Conservation (phyloP, 2,888 invertebrate genomes). For the Limenitis camilla region DNA sequence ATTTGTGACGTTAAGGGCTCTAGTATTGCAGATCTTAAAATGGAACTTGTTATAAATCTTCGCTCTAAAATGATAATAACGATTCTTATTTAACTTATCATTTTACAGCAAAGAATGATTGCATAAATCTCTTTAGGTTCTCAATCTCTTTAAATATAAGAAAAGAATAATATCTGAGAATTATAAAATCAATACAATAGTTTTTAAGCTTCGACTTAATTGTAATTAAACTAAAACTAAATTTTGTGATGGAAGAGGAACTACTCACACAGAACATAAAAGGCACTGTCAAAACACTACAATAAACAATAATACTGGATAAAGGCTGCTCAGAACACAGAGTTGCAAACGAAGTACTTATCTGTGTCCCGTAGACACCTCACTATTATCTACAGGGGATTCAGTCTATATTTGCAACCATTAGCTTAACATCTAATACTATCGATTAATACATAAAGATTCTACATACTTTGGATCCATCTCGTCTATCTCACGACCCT, state of each 20-base stretch:
- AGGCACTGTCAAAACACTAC: slow-evolving; percentile 22
- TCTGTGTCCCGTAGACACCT: slow-evolving; percentile 7
- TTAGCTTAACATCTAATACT: slow-evolving; percentile 32
- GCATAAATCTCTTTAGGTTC: too few relatives aligned
- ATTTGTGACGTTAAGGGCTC: slow-evolving; percentile 3
- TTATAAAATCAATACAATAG: too few relatives aligned
- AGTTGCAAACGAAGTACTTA: slow-evolving; percentile 1
- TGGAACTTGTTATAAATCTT: too few relatives aligned
- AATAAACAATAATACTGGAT: slow-evolving; percentile 33
- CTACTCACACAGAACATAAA: slow-evolving; percentile 15
- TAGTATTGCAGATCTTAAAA: background rate
- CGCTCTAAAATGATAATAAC: too few relatives aligned
- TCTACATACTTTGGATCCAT: slow-evolving; percentile 83
- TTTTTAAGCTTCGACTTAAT: background rate
- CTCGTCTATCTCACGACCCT: slow-evolving; percentile 90
- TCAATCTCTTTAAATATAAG: too few relatives aligned
- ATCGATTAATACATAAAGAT: slow-evolving; percentile 72
- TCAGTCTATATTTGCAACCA: slow-evolving; percentile 30
- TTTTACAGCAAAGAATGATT: too few relatives aligned
- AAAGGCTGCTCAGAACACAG: slow-evolving; percentile 16
- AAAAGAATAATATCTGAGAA: too few relatives aligned
- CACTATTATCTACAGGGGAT: slow-evolving; percentile 23
- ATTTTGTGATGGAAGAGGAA: slow-evolving; percentile 20
- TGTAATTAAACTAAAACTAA: slow-evolving; percentile 3
- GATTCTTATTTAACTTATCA: too few relatives aligned